Percentiles rank a stretch among this genome's conserved stretches.
phyloP scores from a whole-genome alignment of 2,797 vertebrate genomes.

The Molossus alvarezi region DNA sequence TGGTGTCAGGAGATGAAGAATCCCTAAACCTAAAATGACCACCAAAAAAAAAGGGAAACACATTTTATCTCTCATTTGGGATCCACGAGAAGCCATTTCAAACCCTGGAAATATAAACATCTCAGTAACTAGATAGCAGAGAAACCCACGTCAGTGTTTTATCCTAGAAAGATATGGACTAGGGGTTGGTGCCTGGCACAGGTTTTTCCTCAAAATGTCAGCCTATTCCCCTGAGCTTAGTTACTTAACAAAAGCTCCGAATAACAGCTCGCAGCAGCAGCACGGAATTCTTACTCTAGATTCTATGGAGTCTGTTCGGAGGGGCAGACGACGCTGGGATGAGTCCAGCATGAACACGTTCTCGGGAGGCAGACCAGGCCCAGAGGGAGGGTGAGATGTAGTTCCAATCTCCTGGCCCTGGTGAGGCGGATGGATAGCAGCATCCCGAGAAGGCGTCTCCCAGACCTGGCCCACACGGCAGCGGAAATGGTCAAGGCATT shows the following conservation, averaged over 20 bases:
- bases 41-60: neutral
- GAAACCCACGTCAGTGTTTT: neutral
- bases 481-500: neutral
- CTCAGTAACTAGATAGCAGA: constrained; percentile 1
- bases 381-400: neutral
- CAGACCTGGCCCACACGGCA: neutral
- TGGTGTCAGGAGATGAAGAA: neutral
- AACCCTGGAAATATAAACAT: neutral
- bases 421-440: fast-evolving
- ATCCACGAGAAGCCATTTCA: neutral
- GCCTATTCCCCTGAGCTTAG: neutral
- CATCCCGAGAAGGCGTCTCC: neutral
- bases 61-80: neutral
- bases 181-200: neutral
- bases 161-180: neutral
- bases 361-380: neutral
- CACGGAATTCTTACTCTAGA: neutral
- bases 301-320: neutral
- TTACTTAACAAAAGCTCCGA: neutral
- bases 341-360: neutral
- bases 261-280: neutral
- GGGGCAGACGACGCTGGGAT: neutral
- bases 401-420: neutral
- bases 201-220: neutral
- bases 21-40: neutral